Evolutionary conservation across 2,888 invertebrate species (phyloP), one percentile per base, ranked within the genome.

Genomic region (Cryptus armator): DNA sequence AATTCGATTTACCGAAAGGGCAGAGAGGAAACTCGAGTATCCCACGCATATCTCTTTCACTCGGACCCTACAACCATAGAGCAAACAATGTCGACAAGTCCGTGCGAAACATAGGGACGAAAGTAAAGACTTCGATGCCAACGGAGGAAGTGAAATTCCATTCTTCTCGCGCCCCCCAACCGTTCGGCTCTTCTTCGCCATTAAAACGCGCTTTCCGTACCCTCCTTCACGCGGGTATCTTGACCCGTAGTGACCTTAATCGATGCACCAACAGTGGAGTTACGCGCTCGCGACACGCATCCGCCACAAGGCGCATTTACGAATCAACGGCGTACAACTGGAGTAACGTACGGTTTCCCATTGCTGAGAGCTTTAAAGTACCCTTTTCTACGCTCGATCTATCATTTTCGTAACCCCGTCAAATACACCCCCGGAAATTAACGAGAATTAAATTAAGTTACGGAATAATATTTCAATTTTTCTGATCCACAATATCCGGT

Each of bases 161-260:
- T 62, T 68, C 81, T 62, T 62, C 81, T 29, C 46, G 59, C 68
- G 48, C 56, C 32, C 62, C 71, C 67, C 24, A 14, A 44, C 51
- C 19, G 37, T 48, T 53, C 19, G 44, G 3, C 29, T 51, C 46
- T 53, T 67, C 56, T 75, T 48, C 48, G 62, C 68, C 53, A 48
- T 75, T 48, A 67, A 68, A 81, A 68, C 67, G 48, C 81, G 56
- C 75, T 68, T 44, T 37, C 37, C 48, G 29, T 24, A 43, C 75
- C 68, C 59, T 75, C 75, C 46, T 43, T 32, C 43, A 16, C 48
- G 24, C 56, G 44, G 44, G 71, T 80, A 72, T 72, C 75, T 70
- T 62, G 59, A 75, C 75, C 62, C 68, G 44, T 19, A 19, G 19
- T 67, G 75, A 75, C 74, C 75, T 68, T 62, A 81, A 81, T 81